Evolutionary conservation across 2,113 vertebrate genomes (phyloP).

Genomic region (Gobio gobio): DNA sequence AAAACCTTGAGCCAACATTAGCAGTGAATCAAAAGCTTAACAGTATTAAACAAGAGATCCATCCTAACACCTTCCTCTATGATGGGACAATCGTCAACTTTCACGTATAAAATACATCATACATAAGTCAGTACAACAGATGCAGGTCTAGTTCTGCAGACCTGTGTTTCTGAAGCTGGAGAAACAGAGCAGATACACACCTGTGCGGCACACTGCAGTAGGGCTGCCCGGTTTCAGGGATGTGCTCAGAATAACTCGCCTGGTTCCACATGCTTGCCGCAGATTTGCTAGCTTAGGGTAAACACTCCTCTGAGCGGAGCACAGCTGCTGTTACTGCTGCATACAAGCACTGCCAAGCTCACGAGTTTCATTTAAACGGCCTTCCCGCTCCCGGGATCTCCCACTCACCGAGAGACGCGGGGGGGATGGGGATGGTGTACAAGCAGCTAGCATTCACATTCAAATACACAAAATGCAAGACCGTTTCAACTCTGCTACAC

Average conservation of each 20-base stretch:
- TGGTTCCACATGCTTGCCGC: slow-evolving; percentile 80
- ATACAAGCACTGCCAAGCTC: slow-evolving; percentile 68
- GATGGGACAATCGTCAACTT: background rate
- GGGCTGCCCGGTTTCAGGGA: slow-evolving; percentile 75
- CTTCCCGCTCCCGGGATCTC: slow-evolving; percentile 63
- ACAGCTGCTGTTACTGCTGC: slow-evolving; percentile 62
- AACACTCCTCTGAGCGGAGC: slow-evolving; percentile 48
- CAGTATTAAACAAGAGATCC: background rate
- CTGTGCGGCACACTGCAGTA: slow-evolving; percentile 81
- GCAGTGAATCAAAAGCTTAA: background rate
- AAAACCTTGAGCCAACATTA: background rate
- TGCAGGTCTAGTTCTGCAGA: slow-evolving; percentile 11
- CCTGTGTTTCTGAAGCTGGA: slow-evolving; percentile 44
- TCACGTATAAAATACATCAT: background rate
- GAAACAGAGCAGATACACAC: slow-evolving; percentile 76
- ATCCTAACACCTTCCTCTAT: background rate
- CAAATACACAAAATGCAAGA: slow-evolving; percentile 38
- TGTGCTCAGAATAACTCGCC: slow-evolving; percentile 76
- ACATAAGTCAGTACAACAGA: background rate
- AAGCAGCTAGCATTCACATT: slow-evolving; percentile 29
- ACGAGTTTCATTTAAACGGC: slow-evolving; percentile 77
- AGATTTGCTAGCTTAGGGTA: slow-evolving; percentile 67
- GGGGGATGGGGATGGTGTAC: slow-evolving; percentile 25
- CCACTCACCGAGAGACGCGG: slow-evolving; percentile 40
- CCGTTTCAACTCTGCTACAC: slow-evolving; percentile 20